Base-by-base conservation (phyloP, 2,797 vertebrate species). In the Cyprinella venusta region DNA sequence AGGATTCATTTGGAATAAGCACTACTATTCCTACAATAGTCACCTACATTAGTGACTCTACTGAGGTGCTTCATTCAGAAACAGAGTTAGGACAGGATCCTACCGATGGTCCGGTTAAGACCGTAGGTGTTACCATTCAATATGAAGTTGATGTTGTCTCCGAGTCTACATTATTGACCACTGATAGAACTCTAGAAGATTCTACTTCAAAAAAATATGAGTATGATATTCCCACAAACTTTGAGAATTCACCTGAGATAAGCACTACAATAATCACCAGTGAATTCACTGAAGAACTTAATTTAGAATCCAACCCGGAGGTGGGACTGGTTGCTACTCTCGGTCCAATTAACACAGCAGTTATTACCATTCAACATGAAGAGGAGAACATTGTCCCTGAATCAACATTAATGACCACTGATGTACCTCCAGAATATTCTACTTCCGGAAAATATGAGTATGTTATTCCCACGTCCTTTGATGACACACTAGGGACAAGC, bases 11-110 rank as follows among this genome's bases (percentile, higher is more conserved):
- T 59, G 74, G 15, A 54, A 77, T 77, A 59, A 83, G 48, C 24
- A 54, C 67, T 71, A 71, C n/a, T 42, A 30, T 38, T 83, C 38
- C 64, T 10, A 59, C n/a, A 76, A 7, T 68, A 45, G 18, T 42
- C 48, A 21, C 24, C 63, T 59, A 0, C 63, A 30, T 13, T 26
- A 59, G 8, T 69, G 50, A 68, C 21, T 69, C 13, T 13, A 26
- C 18, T 68, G 72, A 85, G 24, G 33, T 56, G 33, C 82, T 79
- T 3, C 26, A 80, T 9, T 67, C 40, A 61, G 79, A 61, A 45
- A 76, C 69, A 36, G 69, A 80, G 18, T 21, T 79, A 21, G n/a
- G 64, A 42, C 52, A n/a, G 24, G 61, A 77, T 24, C 33, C 15
- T 72, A 33, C 80, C 15, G 38, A 42, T 9, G 5, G 8, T 42